Evolutionary conservation across 2,888 invertebrate genomes (phyloP).

Genomic region (Noctuana brunneofusca): DNA sequence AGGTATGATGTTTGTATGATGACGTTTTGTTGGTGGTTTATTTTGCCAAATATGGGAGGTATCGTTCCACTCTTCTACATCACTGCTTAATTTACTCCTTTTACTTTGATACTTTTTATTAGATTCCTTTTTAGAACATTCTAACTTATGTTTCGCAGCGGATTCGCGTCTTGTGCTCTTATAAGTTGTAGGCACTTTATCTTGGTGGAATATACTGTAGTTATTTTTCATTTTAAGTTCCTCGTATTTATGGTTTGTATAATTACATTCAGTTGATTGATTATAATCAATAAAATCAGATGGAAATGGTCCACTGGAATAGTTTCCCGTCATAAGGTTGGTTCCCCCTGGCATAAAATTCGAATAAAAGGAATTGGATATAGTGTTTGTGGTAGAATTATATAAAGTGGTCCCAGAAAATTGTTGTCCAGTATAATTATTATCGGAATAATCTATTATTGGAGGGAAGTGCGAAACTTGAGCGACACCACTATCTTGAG

Average conservation of each 20-base stretch:
- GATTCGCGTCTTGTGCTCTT: conserved; percentile 69
- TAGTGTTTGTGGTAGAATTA: conserved; percentile 73
- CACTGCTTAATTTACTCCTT: conserved; percentile 62
- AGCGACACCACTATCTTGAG: conserved; percentile 69
- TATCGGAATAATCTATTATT: conserved; percentile 73
- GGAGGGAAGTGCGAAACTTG: conserved; percentile 78
- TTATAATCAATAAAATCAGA: conserved; percentile 75
- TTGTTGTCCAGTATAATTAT: conserved; percentile 68
- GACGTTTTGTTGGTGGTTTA: conserved; percentile 62
- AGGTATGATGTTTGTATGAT: conserved; percentile 58
- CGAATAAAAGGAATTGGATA: conserved; percentile 75
- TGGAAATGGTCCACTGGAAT: conserved; percentile 65
- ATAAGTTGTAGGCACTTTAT: conserved; percentile 62
- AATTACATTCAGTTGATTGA: conserved; percentile 71
- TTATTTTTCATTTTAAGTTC: conserved; percentile 74
- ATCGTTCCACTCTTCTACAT: conserved; percentile 73
- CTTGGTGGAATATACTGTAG: conserved; percentile 58
- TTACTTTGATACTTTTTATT: conserved; percentile 75
- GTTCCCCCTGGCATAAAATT: conserved; percentile 73
- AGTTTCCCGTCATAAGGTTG: conserved; percentile 72
- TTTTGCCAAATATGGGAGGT: conserved; percentile 71
- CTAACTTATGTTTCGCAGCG: conserved; percentile 72
- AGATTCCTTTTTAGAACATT: conserved; percentile 75
- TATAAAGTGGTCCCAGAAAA: conserved; percentile 73
- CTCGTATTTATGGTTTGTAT: conserved; percentile 71